These are phyloP conservation scores for Tamias sibiricus DNA, from an alignment of 2,113 vertebrate genomes.

Conservation along the genomic window DNA sequence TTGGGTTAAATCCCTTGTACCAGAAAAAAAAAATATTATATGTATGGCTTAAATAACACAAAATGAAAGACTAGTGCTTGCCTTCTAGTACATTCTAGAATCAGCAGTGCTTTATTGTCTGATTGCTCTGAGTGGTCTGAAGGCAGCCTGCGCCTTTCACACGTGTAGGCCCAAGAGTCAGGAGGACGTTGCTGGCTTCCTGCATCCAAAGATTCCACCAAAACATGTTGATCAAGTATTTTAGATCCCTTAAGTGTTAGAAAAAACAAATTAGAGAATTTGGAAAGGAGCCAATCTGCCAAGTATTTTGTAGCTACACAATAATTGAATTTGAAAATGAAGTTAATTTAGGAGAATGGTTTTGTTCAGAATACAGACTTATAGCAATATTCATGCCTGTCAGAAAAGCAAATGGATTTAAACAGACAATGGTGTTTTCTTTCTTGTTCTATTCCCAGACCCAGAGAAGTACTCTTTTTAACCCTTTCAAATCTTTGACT, in stretches of 20 bases:
- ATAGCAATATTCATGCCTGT: slow-evolving; percentile 1
- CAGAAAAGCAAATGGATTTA: slow-evolving; percentile 59
- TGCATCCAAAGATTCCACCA: slow-evolving; percentile 45
- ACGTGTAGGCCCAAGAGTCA: neutral
- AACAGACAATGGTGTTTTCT: neutral
- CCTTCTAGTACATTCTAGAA: neutral
- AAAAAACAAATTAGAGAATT: slow-evolving; percentile 54
- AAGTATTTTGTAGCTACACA: slow-evolving; percentile 45
- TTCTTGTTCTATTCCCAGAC: neutral
- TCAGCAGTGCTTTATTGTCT: neutral
- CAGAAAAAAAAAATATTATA: no score
- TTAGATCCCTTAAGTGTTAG: slow-evolving; percentile 49
- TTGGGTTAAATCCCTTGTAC: neutral
- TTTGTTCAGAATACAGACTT: slow-evolving; percentile 39
- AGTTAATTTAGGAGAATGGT: slow-evolving; percentile 49
- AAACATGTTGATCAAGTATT: slow-evolving; percentile 42
- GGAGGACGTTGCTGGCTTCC: neutral
- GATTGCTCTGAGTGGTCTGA: neutral
- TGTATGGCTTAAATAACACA: neutral
- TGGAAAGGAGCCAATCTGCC: neutral
- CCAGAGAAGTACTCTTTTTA: slow-evolving; percentile 49
- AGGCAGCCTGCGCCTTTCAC: neutral
- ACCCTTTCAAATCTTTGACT: slow-evolving; percentile 7
- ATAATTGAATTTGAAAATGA: slow-evolving; percentile 52
- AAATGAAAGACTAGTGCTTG: neutral